A percentile compares a stretch with the other conserved stretches of the same genome.
phyloP scores from a whole-genome alignment of 2,113 vertebrate species.

The Callospermophilus lateralis region DNA sequence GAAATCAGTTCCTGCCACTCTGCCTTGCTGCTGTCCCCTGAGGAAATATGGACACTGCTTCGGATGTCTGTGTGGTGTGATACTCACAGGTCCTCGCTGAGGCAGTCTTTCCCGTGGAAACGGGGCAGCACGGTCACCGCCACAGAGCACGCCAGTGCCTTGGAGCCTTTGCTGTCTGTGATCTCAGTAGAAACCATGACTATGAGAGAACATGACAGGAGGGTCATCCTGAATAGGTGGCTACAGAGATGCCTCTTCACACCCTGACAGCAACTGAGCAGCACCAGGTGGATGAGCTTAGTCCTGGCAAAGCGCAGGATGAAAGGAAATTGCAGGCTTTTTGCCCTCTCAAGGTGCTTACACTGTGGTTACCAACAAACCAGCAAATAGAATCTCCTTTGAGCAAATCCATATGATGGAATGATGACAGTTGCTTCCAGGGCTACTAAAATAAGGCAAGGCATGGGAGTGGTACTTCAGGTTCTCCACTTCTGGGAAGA shows the following conservation, averaged over 20 bases:
- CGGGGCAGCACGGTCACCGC: slow-evolving; percentile 88
- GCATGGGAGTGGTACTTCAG: fast-evolving
- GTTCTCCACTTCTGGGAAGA: too few relatives aligned
- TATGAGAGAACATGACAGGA: slow-evolving; percentile 68
- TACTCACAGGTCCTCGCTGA: slow-evolving; percentile 89
- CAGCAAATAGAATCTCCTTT: not conserved
- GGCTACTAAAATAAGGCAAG: too few relatives aligned
- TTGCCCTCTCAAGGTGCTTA: not conserved
- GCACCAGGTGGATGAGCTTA: not conserved
- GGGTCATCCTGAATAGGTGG: not conserved
- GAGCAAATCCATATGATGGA: not conserved
- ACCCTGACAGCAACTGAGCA: too few relatives aligned
- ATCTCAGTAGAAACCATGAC: slow-evolving; percentile 89
- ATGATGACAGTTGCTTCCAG: not conserved
- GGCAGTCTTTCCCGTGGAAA: slow-evolving; percentile 81
- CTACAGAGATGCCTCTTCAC: not conserved
- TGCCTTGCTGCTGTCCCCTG: too few relatives aligned
- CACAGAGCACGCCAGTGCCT: slow-evolving; percentile 87
- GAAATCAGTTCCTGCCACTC: not conserved
- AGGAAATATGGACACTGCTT: fast-evolving
- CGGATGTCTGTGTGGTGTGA: fast-evolving
- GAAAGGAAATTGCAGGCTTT: not conserved
- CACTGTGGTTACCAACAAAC: not conserved
- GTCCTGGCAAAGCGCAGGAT: not conserved
- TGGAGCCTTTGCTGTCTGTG: slow-evolving; percentile 86